A percentile compares a stretch with the other conserved stretches of the same genome.
Evolutionary conservation across 2,888 invertebrate species (phyloP).

Genomic region (Incurvaria masculella): DNA sequence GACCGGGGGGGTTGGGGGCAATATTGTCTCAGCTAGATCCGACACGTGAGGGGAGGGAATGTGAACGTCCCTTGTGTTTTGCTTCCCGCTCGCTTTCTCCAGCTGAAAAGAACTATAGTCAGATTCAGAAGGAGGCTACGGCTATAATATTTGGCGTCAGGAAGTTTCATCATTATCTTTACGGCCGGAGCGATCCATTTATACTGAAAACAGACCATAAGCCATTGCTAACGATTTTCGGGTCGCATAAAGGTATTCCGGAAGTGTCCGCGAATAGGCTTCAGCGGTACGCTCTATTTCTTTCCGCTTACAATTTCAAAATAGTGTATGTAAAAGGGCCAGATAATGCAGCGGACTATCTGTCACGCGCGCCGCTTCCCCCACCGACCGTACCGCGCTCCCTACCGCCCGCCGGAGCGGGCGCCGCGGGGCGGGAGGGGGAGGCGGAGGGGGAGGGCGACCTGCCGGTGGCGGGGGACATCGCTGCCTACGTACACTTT

Average conservation of each 20-base stretch:
- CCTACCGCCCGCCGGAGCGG: too few species aligned
- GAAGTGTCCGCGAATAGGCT: conserved; percentile 1
- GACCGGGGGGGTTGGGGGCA: conserved; percentile 5
- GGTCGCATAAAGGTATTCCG: neutral
- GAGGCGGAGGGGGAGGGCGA: neutral
- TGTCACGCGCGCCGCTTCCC: conserved; percentile 10
- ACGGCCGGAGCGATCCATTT: conserved; percentile 14
- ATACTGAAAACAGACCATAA: conserved; percentile 14
- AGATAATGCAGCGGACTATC: conserved; percentile 10
- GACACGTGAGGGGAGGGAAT: conserved; percentile 3
- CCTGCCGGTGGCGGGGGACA: neutral
- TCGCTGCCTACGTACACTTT: conserved; percentile 7
- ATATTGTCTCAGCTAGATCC: neutral
- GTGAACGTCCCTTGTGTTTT: conserved; percentile 7
- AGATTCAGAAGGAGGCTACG: conserved; percentile 16
- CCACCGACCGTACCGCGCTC: neutral
- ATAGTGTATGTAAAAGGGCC: conserved; percentile 3
- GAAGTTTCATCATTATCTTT: conserved; percentile 17
- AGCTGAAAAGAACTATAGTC: conserved; percentile 9
- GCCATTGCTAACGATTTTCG: conserved; percentile 2
- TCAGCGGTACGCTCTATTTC: too few species aligned
- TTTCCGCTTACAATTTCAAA: conserved; percentile 3
- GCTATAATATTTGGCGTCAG: conserved; percentile 15
- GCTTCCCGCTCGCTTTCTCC: conserved; percentile 7
- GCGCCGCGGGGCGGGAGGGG: too few species aligned